These are phyloP conservation scores for Hirtodrosophila duncani DNA, from an alignment of 2,888 invertebrate species.

Conservation along the genomic window DNA sequence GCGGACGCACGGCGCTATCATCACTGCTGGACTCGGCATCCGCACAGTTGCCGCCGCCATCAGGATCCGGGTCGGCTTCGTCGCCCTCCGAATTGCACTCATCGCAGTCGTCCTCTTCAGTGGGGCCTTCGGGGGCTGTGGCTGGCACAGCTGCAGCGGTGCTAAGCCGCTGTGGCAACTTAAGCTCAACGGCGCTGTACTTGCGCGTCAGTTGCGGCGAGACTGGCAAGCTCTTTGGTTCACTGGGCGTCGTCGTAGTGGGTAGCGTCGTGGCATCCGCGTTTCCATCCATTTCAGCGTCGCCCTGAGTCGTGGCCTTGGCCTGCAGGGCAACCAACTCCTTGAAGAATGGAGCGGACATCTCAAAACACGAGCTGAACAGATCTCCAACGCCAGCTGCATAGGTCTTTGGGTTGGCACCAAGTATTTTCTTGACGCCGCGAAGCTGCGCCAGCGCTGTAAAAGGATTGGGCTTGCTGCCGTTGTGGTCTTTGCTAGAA, in stretches of 20 bases:
- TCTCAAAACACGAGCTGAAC: conserved; percentile 88
- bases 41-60: conserved; percentile 76
- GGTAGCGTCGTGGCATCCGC: conserved; percentile 6
- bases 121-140: conserved; percentile 16
- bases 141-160: conserved; percentile 21
- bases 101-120: conserved; percentile 69
- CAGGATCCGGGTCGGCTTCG: no score
- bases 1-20: conserved; percentile 68
- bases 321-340: conserved; percentile 75
- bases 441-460: conserved; percentile 86
- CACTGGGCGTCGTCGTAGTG: conserved; percentile 38
- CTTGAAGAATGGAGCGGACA: conserved; percentile 84
- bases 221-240: conserved; percentile 80
- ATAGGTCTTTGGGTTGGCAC: conserved; percentile 80
- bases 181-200: conserved; percentile 73
- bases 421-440: conserved; percentile 90
- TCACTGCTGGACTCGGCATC: conserved; percentile 78
- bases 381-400: conserved; percentile 80
- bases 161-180: conserved; percentile 57
- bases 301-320: conserved; percentile 33
- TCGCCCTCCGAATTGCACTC: conserved; percentile 71
- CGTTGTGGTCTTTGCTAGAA: conserved; percentile 77
- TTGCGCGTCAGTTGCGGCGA: conserved; percentile 79
- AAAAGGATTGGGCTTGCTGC: conserved; percentile 84
- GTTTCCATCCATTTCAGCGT: conserved; percentile 3